phyloP scores from a whole-genome alignment of 2,113 vertebrate genomes.

The Hemiscyllium ocellatum region DNA sequence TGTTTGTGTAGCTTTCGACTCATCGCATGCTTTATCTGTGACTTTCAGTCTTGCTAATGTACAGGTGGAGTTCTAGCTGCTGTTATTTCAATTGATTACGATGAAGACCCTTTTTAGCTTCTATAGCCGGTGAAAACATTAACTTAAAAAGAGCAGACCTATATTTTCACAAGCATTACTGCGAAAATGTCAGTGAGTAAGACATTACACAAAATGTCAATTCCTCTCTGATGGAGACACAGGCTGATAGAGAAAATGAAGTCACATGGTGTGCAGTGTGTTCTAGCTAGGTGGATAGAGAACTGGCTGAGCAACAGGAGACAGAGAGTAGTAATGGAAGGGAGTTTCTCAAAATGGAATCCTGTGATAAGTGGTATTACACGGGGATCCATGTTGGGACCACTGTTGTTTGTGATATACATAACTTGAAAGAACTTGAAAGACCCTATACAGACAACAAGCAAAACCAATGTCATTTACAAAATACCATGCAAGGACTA shows the following conservation, averaged over 20 bases:
- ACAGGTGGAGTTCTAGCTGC: background rate
- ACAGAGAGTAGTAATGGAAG: too few species aligned
- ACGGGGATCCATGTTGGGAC: too few species aligned
- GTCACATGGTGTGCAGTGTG: too few species aligned
- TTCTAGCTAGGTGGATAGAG: too few species aligned
- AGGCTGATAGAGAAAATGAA: background rate
- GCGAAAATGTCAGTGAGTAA: background rate
- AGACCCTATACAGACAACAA: too few species aligned
- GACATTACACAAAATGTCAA: background rate
- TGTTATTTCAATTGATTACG: background rate
- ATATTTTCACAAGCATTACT: background rate
- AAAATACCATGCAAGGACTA: too few species aligned
- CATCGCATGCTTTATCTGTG: background rate
- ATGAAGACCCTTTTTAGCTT: background rate
- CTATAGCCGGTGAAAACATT: background rate
- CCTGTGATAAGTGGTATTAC: too few species aligned
- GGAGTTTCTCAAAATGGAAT: too few species aligned
- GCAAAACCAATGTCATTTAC: too few species aligned
- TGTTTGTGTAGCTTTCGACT: background rate
- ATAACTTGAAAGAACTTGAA: too few species aligned
- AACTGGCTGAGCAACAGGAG: too few species aligned
- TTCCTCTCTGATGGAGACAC: background rate
- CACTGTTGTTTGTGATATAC: too few species aligned
- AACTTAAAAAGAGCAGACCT: background rate
- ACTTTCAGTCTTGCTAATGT: background rate